phyloP scores from a whole-genome alignment of 2,797 vertebrate genomes.

The Taeniopygia guttata region DNA sequence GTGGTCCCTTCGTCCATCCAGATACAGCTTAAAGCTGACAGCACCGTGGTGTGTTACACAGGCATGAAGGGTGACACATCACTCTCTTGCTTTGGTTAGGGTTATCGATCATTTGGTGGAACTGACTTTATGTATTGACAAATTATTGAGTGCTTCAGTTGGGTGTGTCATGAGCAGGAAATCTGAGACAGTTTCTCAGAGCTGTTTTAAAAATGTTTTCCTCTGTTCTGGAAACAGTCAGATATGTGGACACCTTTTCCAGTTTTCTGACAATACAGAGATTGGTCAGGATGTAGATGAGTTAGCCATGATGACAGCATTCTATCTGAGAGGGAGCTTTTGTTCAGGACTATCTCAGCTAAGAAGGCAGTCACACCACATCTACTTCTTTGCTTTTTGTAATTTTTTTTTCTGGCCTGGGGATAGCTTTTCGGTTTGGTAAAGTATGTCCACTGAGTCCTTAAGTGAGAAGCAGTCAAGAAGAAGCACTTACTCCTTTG shows the following conservation, averaged over 20 bases:
- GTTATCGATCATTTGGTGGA: neutral
- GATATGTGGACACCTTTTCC: neutral
- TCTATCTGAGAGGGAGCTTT: neutral
- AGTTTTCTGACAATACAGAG: neutral
- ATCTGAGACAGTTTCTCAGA: neutral
- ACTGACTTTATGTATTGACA: neutral
- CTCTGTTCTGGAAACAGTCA: neutral
- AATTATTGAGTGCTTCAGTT: neutral
- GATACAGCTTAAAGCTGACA: neutral
- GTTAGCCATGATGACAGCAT: neutral
- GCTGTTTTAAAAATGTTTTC: neutral
- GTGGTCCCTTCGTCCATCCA: neutral
- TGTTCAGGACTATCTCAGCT: neutral
- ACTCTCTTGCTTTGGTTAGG: neutral
- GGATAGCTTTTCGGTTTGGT: neutral
- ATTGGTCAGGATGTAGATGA: neutral
- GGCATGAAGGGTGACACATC: rapidly evolving
- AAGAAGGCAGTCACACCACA: neutral
- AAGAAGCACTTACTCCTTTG: neutral
- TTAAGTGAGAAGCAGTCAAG: neutral
- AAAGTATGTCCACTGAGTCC: neutral
- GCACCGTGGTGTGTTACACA: neutral
- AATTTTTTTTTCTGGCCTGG: neutral
- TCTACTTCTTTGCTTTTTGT: neutral
- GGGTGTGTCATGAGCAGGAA: neutral